Evolutionary conservation across 2,797 vertebrate species (phyloP).

Genomic region (Oceanodroma leucorhoa): DNA sequence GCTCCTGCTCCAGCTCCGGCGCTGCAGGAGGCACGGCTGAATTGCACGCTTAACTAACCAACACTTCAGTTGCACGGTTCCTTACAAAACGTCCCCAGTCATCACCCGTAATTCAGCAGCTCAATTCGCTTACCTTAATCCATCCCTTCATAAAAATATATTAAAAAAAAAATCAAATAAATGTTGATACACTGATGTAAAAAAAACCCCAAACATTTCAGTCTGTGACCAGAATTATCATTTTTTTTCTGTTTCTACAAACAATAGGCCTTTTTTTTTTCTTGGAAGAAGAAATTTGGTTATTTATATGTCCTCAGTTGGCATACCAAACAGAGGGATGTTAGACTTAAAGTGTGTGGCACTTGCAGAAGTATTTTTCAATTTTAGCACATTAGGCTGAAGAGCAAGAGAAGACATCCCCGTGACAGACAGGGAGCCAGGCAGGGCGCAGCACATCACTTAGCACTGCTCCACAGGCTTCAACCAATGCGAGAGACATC

Average conservation of each 20-base stretch:
- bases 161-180: neutral
- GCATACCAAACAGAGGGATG: neutral
- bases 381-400: neutral
- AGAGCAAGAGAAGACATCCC: neutral
- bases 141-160: neutral
- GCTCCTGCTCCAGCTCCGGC: neutral
- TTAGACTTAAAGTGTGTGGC: neutral
- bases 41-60: neutral
- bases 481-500: neutral
- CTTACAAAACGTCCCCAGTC: neutral
- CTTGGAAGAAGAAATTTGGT: neutral
- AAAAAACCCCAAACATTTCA: neutral
- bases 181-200: neutral
- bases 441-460: neutral
- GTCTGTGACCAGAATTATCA: neutral
- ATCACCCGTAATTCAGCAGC: neutral
- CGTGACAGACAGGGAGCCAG: neutral
- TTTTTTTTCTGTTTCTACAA: neutral
- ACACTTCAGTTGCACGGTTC: neutral
- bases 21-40: neutral
- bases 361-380: conserved; percentile 1
- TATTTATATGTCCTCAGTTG: neutral
- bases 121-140: neutral
- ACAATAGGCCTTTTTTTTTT: neutral
- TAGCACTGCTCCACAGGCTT: conserved; percentile 37